A percentile compares a stretch with the other conserved stretches of the same genome.
phyloP scores from a whole-genome alignment of 1,140 invertebrate genomes.

The Apis dorsata region DNA sequence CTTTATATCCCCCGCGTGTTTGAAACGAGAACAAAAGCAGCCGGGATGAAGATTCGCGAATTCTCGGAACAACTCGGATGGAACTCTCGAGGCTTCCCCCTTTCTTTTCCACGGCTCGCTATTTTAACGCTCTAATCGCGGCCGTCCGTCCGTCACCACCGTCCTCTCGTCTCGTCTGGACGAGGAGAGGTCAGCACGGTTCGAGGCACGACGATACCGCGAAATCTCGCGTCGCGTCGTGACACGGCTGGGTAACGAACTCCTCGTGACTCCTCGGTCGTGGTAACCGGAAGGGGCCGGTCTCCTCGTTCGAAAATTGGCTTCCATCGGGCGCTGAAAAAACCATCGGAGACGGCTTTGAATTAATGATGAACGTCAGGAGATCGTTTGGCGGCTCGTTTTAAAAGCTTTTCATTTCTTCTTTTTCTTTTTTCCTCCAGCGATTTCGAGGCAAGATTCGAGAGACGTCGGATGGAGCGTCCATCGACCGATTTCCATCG shows the following conservation, averaged over 20 bases:
- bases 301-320: constrained; percentile 24
- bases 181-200: constrained; percentile 14
- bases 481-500: too few species aligned
- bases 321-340: neutral
- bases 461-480: too few species aligned
- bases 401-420: constrained; percentile 32
- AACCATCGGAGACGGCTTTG: neutral
- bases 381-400: too few species aligned
- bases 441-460: too few species aligned
- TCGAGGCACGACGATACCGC: constrained; percentile 34
- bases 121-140: constrained; percentile 52
- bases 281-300: constrained; percentile 6
- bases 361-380: constrained; percentile 13
- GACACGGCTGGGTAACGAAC: constrained; percentile 15
- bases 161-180: neutral
- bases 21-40: neutral
- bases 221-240: constrained; percentile 40
- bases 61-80: constrained; percentile 11
- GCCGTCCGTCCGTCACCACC: constrained; percentile 51
- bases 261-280: constrained; percentile 17
- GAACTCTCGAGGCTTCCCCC: neutral
- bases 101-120: neutral
- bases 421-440: too few species aligned
- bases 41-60: neutral
- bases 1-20: neutral